phyloP scores from a whole-genome alignment of 2,888 invertebrate species.

The Epistrophe eligans region DNA sequence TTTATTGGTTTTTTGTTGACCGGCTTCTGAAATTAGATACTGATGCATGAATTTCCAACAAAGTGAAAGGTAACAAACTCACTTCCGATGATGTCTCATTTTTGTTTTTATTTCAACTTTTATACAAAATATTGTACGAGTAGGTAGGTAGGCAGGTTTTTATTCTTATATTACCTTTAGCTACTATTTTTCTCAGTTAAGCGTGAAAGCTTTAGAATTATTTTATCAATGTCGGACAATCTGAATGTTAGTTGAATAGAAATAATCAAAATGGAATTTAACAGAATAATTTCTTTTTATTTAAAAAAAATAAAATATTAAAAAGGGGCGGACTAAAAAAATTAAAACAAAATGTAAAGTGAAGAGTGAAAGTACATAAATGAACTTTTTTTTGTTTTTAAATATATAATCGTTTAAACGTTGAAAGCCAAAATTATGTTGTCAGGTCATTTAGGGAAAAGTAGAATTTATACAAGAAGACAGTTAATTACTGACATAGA shows the following conservation, averaged over 20 bases:
- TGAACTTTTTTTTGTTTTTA: not conserved
- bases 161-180: not conserved
- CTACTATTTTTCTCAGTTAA: not conserved
- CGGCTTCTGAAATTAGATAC: constrained; percentile 1
- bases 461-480: not conserved
- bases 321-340: not conserved
- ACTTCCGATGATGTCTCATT: constrained; percentile 22
- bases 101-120: not conserved
- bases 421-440: not conserved
- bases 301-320: not conserved
- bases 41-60: constrained; percentile 13
- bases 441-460: not conserved
- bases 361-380: constrained; percentile 17
- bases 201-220: constrained; percentile 57
- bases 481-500: constrained; percentile 4
- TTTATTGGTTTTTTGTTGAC: not conserved
- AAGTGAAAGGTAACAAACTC: constrained; percentile 3
- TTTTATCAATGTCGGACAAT: constrained; percentile 55
- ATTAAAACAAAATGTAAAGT: not conserved
- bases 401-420: not conserved
- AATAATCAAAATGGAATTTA: constrained; percentile 48
- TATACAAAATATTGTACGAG: not conserved
- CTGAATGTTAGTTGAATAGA: constrained; percentile 44
- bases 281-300: constrained; percentile 5
- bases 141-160: not conserved